Percentiles rank a stretch among this genome's conserved stretches.
phyloP scores from a whole-genome alignment of 2,888 invertebrate genomes.

The Dryomyza anilis region DNA sequence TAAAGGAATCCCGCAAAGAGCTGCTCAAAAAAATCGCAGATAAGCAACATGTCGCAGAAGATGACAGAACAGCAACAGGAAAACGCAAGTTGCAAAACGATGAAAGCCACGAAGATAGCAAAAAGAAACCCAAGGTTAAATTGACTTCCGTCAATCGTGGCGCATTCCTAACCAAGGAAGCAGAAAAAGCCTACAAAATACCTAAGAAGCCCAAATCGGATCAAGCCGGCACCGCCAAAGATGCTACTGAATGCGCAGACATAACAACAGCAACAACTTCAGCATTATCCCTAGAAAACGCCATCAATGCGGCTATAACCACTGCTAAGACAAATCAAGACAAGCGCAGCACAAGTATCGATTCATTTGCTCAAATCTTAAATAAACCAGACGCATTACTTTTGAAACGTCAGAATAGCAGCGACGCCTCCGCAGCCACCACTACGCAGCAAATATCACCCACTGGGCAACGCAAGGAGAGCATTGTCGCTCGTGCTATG shows the following conservation, averaged over 20 bases:
- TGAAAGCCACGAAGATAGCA: slow-evolving; percentile 21
- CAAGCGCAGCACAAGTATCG: slow-evolving; percentile 16
- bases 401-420: background rate
- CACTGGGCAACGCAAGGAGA: slow-evolving; percentile 23
- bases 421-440: background rate
- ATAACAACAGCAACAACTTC: too few relatives aligned
- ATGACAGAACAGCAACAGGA: slow-evolving; percentile 24
- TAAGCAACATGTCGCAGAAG: slow-evolving; percentile 29
- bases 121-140: slow-evolving; percentile 59
- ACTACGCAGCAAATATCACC: too few relatives aligned
- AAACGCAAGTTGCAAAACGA: slow-evolving; percentile 32
- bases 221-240: background rate
- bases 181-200: background rate
- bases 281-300: too few relatives aligned
- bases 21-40: slow-evolving; percentile 49
- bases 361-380: slow-evolving; percentile 38
- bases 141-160: slow-evolving; percentile 65
- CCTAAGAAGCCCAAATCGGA: slow-evolving; percentile 19
- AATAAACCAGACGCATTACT: slow-evolving; percentile 33
- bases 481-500: slow-evolving; percentile 30
- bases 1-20: slow-evolving; percentile 48
- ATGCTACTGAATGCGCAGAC: background rate
- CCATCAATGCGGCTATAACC: background rate
- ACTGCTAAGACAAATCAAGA: background rate
- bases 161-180: slow-evolving; percentile 63